These are phyloP conservation scores for Eurypyga helias DNA, from an alignment of 2,113 vertebrate genomes.

Conservation along the genomic window DNA sequence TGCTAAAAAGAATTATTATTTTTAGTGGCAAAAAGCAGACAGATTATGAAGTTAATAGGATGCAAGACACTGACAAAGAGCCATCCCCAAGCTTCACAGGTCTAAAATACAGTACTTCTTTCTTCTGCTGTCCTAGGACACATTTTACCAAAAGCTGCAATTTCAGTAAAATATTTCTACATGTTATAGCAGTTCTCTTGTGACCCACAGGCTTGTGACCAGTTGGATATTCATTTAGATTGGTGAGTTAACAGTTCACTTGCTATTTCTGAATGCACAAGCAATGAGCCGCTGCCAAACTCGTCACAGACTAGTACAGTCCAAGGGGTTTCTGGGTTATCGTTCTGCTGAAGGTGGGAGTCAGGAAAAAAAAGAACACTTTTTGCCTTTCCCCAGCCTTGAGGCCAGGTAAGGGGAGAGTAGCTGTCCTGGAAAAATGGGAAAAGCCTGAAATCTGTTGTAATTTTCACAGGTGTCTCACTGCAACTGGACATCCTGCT, in stretches of 20 bases:
- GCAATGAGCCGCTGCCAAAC: background rate
- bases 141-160: background rate
- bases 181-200: background rate
- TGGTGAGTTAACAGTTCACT: background rate
- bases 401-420: background rate
- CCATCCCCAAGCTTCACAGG: background rate
- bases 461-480: background rate
- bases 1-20: background rate
- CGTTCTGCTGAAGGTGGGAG: conserved; percentile 15
- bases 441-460: background rate
- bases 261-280: conserved; percentile 38
- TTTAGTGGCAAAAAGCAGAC: background rate
- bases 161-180: background rate
- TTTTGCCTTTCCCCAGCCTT: background rate
- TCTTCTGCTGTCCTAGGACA: background rate
- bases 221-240: background rate
- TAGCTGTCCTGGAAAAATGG: background rate
- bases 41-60: background rate
- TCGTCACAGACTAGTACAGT: background rate
- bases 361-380: background rate
- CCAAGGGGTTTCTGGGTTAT: conserved; percentile 35
- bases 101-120: background rate
- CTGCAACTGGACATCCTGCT: background rate
- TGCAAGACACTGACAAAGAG: background rate
- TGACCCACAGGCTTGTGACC: background rate